phyloP scores from a whole-genome alignment of 1,140 invertebrate genomes.

The Diorhabda elongata region DNA sequence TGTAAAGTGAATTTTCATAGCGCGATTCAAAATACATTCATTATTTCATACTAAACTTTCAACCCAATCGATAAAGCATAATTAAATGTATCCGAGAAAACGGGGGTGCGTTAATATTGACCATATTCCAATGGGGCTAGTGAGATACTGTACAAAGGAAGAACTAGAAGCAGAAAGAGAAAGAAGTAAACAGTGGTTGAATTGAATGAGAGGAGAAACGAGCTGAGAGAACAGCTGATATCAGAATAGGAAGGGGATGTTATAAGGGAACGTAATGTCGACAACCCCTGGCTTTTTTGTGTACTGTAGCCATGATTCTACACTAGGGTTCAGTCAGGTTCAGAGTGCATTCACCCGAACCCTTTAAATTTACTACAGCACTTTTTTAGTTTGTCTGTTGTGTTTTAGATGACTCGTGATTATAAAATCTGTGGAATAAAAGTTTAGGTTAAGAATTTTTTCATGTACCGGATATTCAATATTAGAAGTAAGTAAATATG shows the following conservation, averaged over 20 bases:
- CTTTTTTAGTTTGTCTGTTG: neutral
- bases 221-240: neutral
- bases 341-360: constrained; percentile 1
- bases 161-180: neutral
- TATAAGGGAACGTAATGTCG: neutral
- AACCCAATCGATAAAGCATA: too few species aligned
- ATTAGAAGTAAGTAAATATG: too few species aligned
- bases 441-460: too few species aligned
- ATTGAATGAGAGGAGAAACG: neutral
- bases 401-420: neutral
- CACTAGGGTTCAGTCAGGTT: neutral
- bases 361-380: neutral
- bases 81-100: too few species aligned
- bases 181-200: neutral
- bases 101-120: too few species aligned
- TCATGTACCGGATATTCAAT: too few species aligned
- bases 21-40: too few species aligned
- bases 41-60: too few species aligned
- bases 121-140: too few species aligned
- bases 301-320: neutral
- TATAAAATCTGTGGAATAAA: neutral
- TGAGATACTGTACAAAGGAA: too few species aligned
- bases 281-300: constrained; percentile 1
- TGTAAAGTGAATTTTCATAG: too few species aligned
- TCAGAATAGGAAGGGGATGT: neutral